These are phyloP conservation scores for Heliconius aoede DNA, from an alignment of 2,888 invertebrate genomes.

Conservation along the genomic window DNA sequence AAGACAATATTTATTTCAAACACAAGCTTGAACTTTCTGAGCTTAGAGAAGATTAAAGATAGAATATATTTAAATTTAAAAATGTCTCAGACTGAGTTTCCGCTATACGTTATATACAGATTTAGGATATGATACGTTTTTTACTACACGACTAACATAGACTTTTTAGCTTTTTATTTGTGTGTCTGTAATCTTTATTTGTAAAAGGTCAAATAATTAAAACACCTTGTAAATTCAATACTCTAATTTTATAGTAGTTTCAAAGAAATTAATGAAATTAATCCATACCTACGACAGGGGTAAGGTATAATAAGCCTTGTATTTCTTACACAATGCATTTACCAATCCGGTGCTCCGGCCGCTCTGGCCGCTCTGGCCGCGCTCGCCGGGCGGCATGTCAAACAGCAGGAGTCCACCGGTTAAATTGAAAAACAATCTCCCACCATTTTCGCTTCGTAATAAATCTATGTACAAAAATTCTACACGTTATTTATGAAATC, in stretches of 20 bases:
- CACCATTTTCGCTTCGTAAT: constrained; percentile 83
- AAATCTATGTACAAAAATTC: constrained; percentile 84
- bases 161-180: too few species aligned
- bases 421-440: constrained; percentile 85
- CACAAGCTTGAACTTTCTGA: background rate
- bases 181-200: too few species aligned
- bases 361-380: constrained; percentile 59
- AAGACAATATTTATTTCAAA: background rate
- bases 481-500: constrained; percentile 83
- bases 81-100: background rate
- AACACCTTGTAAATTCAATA: too few species aligned
- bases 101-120: background rate
- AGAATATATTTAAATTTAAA: too few species aligned
- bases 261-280: constrained; percentile 13
- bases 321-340: constrained; percentile 50
- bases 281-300: constrained; percentile 26
- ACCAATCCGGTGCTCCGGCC: constrained; percentile 57
- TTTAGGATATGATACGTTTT: background rate
- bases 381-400: constrained; percentile 75
- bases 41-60: background rate
- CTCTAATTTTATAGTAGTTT: constrained; percentile 9
- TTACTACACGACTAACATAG: too few species aligned
- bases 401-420: constrained; percentile 79
- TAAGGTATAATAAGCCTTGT: constrained; percentile 38
- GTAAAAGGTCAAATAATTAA: too few species aligned